A percentile compares a stretch with the other conserved stretches of the same genome.
Conservation (phyloP, 37 sponge, comb jelly and placozoan species). For the Beroe ovata region DNA sequence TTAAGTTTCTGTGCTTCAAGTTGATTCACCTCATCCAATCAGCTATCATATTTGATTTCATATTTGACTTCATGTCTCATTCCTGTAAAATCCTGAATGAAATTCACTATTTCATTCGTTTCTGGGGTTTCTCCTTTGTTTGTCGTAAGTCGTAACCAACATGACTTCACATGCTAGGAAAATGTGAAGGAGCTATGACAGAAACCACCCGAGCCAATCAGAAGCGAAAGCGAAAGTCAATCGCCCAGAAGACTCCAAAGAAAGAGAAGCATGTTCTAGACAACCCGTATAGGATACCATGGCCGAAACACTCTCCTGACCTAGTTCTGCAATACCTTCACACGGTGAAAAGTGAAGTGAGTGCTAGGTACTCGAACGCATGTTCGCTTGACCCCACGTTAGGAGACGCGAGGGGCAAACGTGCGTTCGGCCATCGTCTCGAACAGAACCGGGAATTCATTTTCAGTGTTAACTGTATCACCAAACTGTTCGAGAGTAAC, state of each 20-base stretch:
- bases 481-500: constrained; percentile 12
- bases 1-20: no score
- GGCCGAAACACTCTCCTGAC: constrained; percentile 35
- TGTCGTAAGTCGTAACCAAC: no score
- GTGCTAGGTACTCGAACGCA: not conserved
- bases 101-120: no score
- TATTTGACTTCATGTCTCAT: no score
- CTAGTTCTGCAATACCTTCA: not conserved
- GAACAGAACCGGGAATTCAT: constrained; percentile 14
- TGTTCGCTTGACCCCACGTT: not conserved
- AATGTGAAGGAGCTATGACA: no score
- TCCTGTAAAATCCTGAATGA: no score
- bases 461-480: constrained; percentile 50
- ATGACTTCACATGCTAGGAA: no score
- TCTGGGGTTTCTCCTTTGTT: no score
- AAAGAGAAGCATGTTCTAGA: constrained; percentile 40
- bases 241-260: constrained; percentile 29
- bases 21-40: no score
- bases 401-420: not conserved
- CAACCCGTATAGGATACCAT: constrained; percentile 29
- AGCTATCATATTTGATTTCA: no score
- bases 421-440: constrained; percentile 14
- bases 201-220: no score
- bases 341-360: not conserved
- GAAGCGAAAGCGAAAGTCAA: not conserved